Evolutionary conservation across 2,888 invertebrate genomes (phyloP), one percentile per base, ranked within the genome.

Genomic region (Apamea monoglypha): DNA sequence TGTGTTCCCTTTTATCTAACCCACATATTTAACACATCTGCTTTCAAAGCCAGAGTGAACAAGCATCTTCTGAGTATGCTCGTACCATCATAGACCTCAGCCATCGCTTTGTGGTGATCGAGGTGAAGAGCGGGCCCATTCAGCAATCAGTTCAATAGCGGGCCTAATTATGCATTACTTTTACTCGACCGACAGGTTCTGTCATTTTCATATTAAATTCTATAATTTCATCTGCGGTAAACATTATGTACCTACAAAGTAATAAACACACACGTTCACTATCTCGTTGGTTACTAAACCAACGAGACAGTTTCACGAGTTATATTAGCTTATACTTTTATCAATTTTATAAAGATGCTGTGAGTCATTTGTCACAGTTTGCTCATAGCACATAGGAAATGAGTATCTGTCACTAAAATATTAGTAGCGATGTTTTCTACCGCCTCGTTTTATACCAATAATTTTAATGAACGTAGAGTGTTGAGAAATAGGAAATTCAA

Each of bases 321-420:
- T 12, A 32, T 25, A 29, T 47, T 47, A 32, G 12, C 21, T 32
- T 50, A 32, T 25, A 50, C 69, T 69, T 32, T 50, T 69, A 74
- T 66, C 16, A 67, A 44, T 61, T 36, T 29, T 47, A 29, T 66
- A 36, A n/a, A 67, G 44, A 29, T 36, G n/a, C 21, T 4, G 36
- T 21, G 25, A 50, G 16, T 61, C 59, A 53, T 47, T 50, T 53
- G 72, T 40, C 29, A 61, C 63, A 47, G 25, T 50, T 29, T 10
- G 36, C 53, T 73, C 72, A 69, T 25, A 76, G 73, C 59, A 70
- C 76, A 69, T 21, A 76, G 73, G 82, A 81, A 85, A 81, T 76
- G 53, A 53, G 59, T 64, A n/a, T 81, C 61, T 83, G 83, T 76
- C 83, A 76, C n/a, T 61, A 56, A 74, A 63, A 74, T 83, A 85